Percentiles rank a stretch among this genome's conserved stretches.
phyloP scores from a whole-genome alignment of 1,140 invertebrate genomes.

The Drosophila ohnishii region DNA sequence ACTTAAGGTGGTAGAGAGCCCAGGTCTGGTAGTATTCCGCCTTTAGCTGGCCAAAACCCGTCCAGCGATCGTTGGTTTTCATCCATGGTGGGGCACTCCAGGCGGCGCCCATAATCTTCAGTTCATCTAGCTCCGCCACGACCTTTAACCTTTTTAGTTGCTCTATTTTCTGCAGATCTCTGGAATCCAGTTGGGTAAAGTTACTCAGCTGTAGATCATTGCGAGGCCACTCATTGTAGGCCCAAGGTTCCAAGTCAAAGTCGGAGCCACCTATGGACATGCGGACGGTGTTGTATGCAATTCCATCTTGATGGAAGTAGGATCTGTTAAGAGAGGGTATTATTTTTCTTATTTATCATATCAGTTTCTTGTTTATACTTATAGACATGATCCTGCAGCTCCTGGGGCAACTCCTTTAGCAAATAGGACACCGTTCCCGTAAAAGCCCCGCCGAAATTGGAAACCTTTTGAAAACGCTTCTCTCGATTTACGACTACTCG shows the following conservation, averaged over 20 bases:
- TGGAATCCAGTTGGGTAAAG: conserved; percentile 84
- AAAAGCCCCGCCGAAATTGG: conserved; percentile 94
- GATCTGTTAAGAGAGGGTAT: conserved; percentile 75
- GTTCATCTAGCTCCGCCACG: conserved; percentile 41
- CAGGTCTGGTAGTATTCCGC: conserved; percentile 89
- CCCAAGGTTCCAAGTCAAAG: conserved; percentile 86
- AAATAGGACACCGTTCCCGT: conserved; percentile 93
- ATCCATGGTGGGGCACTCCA: conserved; percentile 97
- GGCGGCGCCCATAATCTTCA: conserved; percentile 87
- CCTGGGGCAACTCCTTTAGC: conserved; percentile 85
- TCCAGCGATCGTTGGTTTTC: conserved; percentile 90
- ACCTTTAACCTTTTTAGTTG: conserved; percentile 69
- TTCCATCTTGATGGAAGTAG: conserved; percentile 86
- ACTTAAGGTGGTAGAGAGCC: conserved; percentile 91
- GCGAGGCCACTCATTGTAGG: conserved; percentile 84
- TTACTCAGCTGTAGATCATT: conserved; percentile 87
- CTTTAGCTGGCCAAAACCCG: conserved; percentile 85
- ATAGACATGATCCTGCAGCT: conserved; percentile 86
- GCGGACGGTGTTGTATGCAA: conserved; percentile 90
- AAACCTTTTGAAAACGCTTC: conserved; percentile 85
- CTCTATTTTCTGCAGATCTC: conserved; percentile 68
- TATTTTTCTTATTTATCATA: too few species aligned
- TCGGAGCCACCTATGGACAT: conserved; percentile 93
- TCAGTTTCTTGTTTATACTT: conserved; percentile 78
- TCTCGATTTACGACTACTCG: conserved; percentile 66